phyloP scores from a whole-genome alignment of 2,888 invertebrate species.

The Lissonota sp. region DNA sequence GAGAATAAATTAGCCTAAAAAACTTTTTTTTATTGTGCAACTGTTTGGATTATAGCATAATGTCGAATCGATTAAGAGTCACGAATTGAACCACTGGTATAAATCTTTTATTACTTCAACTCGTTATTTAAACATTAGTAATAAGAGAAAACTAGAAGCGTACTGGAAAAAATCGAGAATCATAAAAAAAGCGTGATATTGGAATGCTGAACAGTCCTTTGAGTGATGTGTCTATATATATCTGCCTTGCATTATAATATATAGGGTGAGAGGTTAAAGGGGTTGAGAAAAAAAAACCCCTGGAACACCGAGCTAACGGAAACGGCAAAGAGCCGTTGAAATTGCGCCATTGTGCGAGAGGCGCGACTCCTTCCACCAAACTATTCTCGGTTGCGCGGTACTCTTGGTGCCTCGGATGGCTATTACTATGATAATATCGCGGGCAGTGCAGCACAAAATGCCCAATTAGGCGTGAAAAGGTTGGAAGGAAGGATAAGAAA shows the following conservation, averaged over 20 bases:
- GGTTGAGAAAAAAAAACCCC: constrained; percentile 17
- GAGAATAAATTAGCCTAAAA: too few species aligned
- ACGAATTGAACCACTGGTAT: too few species aligned
- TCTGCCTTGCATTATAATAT: constrained; percentile 31
- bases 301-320: constrained; percentile 48
- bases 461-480: constrained; percentile 80
- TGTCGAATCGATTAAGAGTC: too few species aligned
- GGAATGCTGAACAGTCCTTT: constrained; percentile 50
- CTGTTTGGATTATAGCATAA: too few species aligned
- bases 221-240: constrained; percentile 30
- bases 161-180: too few species aligned
- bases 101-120: too few species aligned
- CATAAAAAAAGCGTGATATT: constrained; percentile 32
- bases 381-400: constrained; percentile 50
- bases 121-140: too few species aligned
- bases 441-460: constrained; percentile 76
- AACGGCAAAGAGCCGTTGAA: constrained; percentile 65
- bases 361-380: constrained; percentile 13
- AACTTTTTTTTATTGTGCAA: too few species aligned
- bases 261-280: constrained; percentile 48
- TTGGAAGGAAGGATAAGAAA: constrained; percentile 62
- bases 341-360: constrained; percentile 75
- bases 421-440: constrained; percentile 80
- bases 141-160: neutral
- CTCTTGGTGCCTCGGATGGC: constrained; percentile 72